These are phyloP conservation scores for Perccottus glenii DNA, from an alignment of 2,113 vertebrate species.

Conservation along the genomic window DNA sequence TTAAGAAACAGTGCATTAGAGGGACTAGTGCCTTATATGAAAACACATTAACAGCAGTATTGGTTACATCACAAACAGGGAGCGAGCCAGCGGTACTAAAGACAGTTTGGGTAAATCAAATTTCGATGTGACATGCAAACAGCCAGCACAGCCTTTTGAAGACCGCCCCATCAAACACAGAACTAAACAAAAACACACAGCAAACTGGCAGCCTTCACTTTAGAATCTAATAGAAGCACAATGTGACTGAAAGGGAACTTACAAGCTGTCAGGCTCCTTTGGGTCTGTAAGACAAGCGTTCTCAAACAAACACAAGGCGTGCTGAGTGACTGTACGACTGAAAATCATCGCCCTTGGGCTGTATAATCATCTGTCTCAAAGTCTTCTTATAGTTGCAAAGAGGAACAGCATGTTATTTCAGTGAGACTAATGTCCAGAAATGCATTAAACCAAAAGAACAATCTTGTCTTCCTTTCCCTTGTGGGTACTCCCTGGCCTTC, in stretches of 20 bases:
- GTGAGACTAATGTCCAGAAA: constrained; percentile 76
- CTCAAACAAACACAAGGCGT: constrained; percentile 76
- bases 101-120: constrained; percentile 55
- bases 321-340: constrained; percentile 59
- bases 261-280: constrained; percentile 52
- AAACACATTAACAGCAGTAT: constrained; percentile 25
- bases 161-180: constrained; percentile 62
- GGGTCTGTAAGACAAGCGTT: constrained; percentile 58
- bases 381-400: constrained; percentile 63
- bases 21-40: constrained; percentile 2
- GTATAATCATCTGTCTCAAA: constrained; percentile 72
- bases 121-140: constrained; percentile 55
- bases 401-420: constrained; percentile 73
- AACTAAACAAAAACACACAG: constrained; percentile 75
- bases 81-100: constrained; percentile 37
- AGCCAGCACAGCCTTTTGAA: constrained; percentile 55
- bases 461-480: constrained; percentile 62
- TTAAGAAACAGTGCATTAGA: constrained; percentile 9
- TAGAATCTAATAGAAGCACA: constrained; percentile 67
- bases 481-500: constrained; percentile 51
- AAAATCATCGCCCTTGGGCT: constrained; percentile 61
- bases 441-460: constrained; percentile 63
- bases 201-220: constrained; percentile 64
- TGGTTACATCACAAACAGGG: constrained; percentile 39
- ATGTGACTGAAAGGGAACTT: constrained; percentile 60